phyloP scores from a whole-genome alignment of 2,797 vertebrate species.

The Gallirallus australis region DNA sequence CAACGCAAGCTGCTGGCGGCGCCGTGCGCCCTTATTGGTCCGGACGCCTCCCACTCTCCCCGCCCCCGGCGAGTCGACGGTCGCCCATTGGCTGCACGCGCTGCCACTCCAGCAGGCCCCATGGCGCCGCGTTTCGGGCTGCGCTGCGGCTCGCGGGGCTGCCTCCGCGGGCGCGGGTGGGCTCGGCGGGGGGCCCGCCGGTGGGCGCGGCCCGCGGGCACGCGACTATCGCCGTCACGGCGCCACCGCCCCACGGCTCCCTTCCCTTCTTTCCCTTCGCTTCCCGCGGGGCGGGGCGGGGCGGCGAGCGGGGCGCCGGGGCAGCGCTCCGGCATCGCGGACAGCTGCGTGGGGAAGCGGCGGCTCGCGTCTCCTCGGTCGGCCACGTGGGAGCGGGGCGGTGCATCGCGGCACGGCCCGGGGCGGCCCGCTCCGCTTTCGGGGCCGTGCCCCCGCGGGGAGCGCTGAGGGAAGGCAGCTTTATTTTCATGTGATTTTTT shows the following conservation, averaged over 20 bases:
- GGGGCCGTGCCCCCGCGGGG: neutral
- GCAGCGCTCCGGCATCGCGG: neutral
- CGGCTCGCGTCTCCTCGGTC: neutral
- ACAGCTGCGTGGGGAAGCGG: neutral
- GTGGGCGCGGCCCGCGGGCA: no score
- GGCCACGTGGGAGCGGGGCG: neutral
- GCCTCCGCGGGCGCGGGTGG: neutral
- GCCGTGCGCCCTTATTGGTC: slow-evolving; percentile 75
- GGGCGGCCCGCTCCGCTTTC: neutral
- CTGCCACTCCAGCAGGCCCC: slow-evolving; percentile 66
- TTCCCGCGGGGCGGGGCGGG: no score
- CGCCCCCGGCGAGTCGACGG: neutral
- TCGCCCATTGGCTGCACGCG: slow-evolving; percentile 9
- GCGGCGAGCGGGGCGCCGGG: neutral
- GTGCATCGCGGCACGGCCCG: neutral
- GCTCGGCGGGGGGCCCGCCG: no score
- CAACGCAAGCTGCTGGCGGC: slow-evolving; percentile 61
- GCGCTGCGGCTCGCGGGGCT: slow-evolving; percentile 55
- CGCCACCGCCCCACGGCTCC: no score
- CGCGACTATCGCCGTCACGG: neutral
- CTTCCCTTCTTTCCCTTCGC: no score
- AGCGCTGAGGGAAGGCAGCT: no score
- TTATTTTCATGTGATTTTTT: no score
- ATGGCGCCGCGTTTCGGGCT: slow-evolving; percentile 70
- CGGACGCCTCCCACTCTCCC: neutral